Base-by-base conservation (phyloP, 2,888 invertebrate species). In the Siphlonurus alternatus region DNA sequence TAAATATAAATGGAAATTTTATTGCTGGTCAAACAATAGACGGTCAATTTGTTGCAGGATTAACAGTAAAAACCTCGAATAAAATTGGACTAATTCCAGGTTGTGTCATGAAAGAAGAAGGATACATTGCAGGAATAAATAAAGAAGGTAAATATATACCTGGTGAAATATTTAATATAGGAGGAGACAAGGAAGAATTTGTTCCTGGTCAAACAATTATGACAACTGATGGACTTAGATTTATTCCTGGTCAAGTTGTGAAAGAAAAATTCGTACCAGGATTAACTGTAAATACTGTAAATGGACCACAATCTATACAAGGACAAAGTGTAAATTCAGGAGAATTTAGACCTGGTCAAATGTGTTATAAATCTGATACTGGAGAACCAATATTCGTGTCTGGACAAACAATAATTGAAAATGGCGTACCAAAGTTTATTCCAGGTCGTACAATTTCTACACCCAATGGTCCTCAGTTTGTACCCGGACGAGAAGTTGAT, bases 191-290 rank as follows among this genome's bases (percentile, higher is more conserved):
- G 66, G 67, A 77, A 23, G 79, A 79, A 68, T 89, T 89, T 71
- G 82, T 88, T 18, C 87, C 89, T 0, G 89, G 89, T 2, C 87
- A 88, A 74, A 86, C 87, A 0, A 77, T 88, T 5, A 79, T 83
- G 68, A 87, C 86, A 2, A 83, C 85, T 61, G 77, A 78, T 66
- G 88, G 88, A 0, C 78, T 80, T 15, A 76, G 82, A 62, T 76
- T 89, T 20, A 81, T 89, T 67, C 86, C 87, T n/a, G 89, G 89
- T 1, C 83, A 87, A 70, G 82, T 87, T 67, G 77, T 88, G 63
- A 79, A 79, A 23, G 71, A 77, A 53, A 80, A 85, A 67, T 89
- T 89, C 74, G 77, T 88, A 51, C 84, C 85, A 25, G 86, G 87
- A 1, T 86, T 87, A 76, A 82, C 83, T 0, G 74, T 87, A 15